These are phyloP conservation scores for Lamellibrachia luymesi DNA, from an alignment of 1,140 invertebrate species.

Conservation along the genomic window DNA sequence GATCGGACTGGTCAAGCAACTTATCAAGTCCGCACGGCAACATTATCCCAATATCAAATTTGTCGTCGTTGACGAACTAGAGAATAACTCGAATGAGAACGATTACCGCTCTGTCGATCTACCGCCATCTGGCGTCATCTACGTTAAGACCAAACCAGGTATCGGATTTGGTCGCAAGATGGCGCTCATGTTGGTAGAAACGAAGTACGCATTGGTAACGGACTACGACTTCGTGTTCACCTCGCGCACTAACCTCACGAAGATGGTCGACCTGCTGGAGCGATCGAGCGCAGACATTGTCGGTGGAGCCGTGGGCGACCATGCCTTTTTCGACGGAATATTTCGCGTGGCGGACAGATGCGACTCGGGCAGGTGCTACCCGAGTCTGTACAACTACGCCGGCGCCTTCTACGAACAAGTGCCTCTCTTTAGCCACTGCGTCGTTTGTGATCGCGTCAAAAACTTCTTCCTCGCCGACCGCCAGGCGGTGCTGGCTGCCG, in stretches of 20 bases:
- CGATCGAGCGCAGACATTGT: neutral
- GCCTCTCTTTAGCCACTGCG: neutral
- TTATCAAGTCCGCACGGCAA: neutral
- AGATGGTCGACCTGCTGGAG: conserved; percentile 11
- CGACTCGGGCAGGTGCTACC: neutral
- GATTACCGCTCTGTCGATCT: neutral
- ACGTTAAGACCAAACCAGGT: conserved; percentile 2
- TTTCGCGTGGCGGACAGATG: conserved; percentile 11
- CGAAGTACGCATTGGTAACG: conserved; percentile 4
- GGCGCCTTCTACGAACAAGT: conserved; percentile 7
- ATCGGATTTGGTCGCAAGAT: neutral
- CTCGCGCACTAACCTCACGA: neutral
- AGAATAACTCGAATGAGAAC: neutral
- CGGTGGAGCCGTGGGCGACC: neutral
- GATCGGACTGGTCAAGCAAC: neutral
- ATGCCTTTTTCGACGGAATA: neutral
- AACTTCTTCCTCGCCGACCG: conserved; percentile 6
- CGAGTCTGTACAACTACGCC: neutral
- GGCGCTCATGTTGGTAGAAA: neutral
- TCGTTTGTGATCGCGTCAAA: neutral
- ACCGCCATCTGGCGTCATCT: neutral
- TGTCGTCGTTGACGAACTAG: conserved; percentile 6
- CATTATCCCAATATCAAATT: neutral
- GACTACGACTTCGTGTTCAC: conserved; percentile 6
- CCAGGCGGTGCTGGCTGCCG: neutral